Evolutionary conservation across 1,140 invertebrate species (phyloP).

Genomic region (Ips typographus): DNA sequence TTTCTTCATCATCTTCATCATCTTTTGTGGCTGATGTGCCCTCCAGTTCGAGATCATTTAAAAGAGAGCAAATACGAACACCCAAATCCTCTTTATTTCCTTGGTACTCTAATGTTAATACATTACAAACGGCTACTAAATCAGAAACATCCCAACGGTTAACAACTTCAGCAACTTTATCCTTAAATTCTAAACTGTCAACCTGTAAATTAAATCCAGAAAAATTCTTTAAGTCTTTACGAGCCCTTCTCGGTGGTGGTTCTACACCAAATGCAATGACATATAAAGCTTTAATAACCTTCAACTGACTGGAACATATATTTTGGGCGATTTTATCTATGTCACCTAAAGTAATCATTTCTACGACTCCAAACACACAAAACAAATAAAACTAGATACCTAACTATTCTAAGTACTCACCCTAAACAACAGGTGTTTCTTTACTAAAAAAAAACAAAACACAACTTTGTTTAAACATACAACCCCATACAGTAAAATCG

Average conservation of each 20-base stretch:
- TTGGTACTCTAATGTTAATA: not conserved
- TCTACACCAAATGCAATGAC: slow-evolving; percentile 1
- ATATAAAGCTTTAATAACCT: slow-evolving; percentile 3
- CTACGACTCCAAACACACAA: not conserved
- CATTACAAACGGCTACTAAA: not conserved
- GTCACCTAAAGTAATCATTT: not conserved
- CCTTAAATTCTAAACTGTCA: not conserved
- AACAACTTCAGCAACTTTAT: not conserved
- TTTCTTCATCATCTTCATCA: slow-evolving; percentile 8
- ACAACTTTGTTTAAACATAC: not conserved
- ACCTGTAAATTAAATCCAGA: not conserved
- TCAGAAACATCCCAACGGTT: not conserved
- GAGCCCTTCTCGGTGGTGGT: not conserved
- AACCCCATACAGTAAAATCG: not conserved
- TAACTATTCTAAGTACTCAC: not conserved
- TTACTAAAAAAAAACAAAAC: not conserved
- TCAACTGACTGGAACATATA: not conserved
- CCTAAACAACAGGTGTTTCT: not conserved
- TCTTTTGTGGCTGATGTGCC: not conserved
- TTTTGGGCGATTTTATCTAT: slow-evolving; percentile 1
- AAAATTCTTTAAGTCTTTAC: slow-evolving; percentile 1
- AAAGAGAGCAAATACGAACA: not conserved
- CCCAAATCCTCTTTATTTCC: not conserved
- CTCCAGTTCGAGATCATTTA: slow-evolving; percentile 19
- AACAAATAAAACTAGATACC: not conserved